Base-by-base conservation (phyloP, 1,140 invertebrate species). In the Tetragonula clypearis region DNA sequence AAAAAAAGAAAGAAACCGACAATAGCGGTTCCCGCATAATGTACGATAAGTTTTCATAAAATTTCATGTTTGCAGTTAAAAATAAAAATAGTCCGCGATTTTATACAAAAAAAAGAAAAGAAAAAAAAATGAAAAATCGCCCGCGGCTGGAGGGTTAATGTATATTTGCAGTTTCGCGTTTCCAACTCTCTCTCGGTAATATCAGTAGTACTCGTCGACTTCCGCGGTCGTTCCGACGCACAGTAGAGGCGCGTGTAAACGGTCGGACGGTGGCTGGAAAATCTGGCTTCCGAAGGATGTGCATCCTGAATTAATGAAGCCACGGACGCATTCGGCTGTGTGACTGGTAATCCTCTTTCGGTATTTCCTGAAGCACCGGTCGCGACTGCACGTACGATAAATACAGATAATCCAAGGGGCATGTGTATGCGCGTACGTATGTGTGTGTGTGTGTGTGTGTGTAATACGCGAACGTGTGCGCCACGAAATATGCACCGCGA, bases 331-430 rank as follows among this genome's bases (percentile, higher is more conserved):
- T 88, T 92, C 84, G 83, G 56, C 81, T 55, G 71, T 82, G 88
- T 86, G 81, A 72, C 77, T 65, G 69, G 74, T 90, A 91, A 90
- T 91, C 89, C 88, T 81, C 79, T 89, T 82, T 86, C 68, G 72
- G 76, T 81, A 83, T 88, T 88, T 87, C 76, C 75, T 80, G 78
- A 65, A 88, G 68, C 82, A 66, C 62, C 62, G 76, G n/a, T 79
- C 78, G 56, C 69, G 79, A 88, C 65, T 85, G 81, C 81, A 86
- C 87, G 81, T 90, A 86, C 88, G 84, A 87, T 88, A 90, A 87
- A 91, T 88, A 92, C 79, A 92, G 87, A 87, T 90, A 92, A 90
- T 89, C 88, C 84, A 78, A 72, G 49, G 11, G 58, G 65, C 30
- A 30, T 35, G 66, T 68, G 26, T 68, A 17, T 9, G 66, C 15